Base-by-base conservation (phyloP, 2,888 invertebrate genomes). In the Ischnus inquisitorius region DNA sequence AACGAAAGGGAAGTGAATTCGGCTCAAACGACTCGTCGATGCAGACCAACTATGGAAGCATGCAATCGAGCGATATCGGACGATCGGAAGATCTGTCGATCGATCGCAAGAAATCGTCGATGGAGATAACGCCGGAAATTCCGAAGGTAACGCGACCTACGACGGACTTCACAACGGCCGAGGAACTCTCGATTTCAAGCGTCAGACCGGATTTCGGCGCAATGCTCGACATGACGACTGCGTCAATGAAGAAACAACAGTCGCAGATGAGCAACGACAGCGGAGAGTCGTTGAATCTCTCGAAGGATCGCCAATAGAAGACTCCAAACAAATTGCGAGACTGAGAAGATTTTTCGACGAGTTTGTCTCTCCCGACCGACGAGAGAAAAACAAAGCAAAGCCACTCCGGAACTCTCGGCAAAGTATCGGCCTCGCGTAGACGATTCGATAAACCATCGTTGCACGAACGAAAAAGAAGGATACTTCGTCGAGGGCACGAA, bases 191-290 rank as follows among this genome's bases (percentile, higher is more conserved):
- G 1, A 90, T 92, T 60, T 89, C 88, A 2, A 90, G 88, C 75
- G 87, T 88, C 0, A 79, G 88, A 48, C 85, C 87, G 3, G 92
- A 92, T 76, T 92, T 90, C 57, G 88, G 90, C 1, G 87, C 89
- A 1, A 91, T 92, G 90, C 84, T 93, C 2, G 93, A 93, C 28
- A 93, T 93, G 92, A 90, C 91, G 3, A 88, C 89, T 3, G 88
- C 87, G 84, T 60, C 60, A 28, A 91, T 84, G 90, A 91, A 79
- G 89, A 91, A 79, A 90, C 90, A 84, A 16, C 83, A 88, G 41
- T 74, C 88, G 1, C 88, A 89, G 68, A 79, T 87, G 67, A 71
- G 65, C 0, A 79, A 81, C 22, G 93, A 93, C 60, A 86, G 88
- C 14, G 89, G 88, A 5, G 93, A 93, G 65, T 91, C 93, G 8